Evolutionary conservation across 2,888 invertebrate species (phyloP), one percentile per base, ranked within the genome.

Genomic region (Leptinotarsa tumamoca): DNA sequence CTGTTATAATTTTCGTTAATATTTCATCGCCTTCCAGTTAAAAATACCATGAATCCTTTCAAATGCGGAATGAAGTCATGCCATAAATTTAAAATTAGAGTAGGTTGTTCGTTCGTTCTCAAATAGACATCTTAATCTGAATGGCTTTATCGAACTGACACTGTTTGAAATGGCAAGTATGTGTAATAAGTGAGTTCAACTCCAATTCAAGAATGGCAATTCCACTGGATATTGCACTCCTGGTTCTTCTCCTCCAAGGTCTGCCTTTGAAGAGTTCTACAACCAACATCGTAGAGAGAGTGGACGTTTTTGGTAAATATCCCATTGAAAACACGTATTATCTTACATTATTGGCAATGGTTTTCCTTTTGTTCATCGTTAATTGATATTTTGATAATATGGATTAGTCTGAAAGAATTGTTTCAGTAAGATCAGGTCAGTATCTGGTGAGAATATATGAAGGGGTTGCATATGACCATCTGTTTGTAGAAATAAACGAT

Each of bases 251-350:
- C 13, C 66, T 71, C 10, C 56, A 56, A 50, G 58, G 72, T 58
- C 13, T 58, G 14, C 21, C 54, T 27, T n/a, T 72, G 56, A 23
- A 68, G 50, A 68, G 58, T 49, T 72, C 33, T 27, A 14, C 54
- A 43, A 68, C 49, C 33, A 63, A 74, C 63, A 21, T 49, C 21
- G n/a, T 74, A 18, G 74, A 54, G 17, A 74, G 74, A 70, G 74
- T 74, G 2, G 74, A 74, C 54, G 70, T 74, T 21, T 74, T 74
- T n/a, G 74, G 74, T 74, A 70, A 52, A 33, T 73, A 73, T 50
- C 23, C 43, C 52, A 52, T 52, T 52, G 52, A 52, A 17, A 17
- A 52, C 17, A 13, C 43, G 10, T 43, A 43, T 43, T 43, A 33
- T 33, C 33, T 33, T 10, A 43, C 3, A 43, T 43, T 43, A 10